Conservation (phyloP, 2,113 vertebrate genomes). For the Microcebus murinus region DNA sequence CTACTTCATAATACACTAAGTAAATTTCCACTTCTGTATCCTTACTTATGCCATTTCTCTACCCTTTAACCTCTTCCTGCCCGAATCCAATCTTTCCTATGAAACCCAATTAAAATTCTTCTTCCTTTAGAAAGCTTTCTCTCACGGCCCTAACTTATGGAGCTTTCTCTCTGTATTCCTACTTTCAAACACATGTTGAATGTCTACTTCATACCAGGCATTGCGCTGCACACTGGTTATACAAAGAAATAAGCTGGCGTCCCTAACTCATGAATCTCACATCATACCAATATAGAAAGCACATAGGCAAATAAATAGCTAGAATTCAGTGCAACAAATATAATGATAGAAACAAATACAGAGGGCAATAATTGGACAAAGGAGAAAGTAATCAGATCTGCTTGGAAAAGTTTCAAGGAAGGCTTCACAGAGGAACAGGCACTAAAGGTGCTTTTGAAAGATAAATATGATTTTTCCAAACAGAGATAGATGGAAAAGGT, state of each 20-base stretch:
- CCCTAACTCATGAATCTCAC: background rate
- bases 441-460: background rate
- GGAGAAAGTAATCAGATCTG: background rate
- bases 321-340: background rate
- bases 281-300: background rate
- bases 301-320: background rate
- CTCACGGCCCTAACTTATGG: background rate
- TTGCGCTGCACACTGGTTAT: background rate
- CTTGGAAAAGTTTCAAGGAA: background rate
- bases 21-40: background rate
- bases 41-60: background rate
- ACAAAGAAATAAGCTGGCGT: background rate
- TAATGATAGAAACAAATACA: conserved; percentile 20
- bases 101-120: conserved; percentile 24
- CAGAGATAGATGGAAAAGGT: background rate
- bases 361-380: background rate
- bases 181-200: background rate
- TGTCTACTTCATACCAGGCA: background rate
- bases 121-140: background rate
- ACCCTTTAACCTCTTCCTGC: background rate
- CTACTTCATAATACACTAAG: background rate
- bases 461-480: conserved; percentile 4
- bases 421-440: background rate
- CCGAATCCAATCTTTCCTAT: background rate
- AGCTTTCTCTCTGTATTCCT: background rate